Percentiles rank a stretch among this genome's conserved stretches.
phyloP scores from a whole-genome alignment of 2,797 vertebrate genomes.

The Centroberyx gerrardi region DNA sequence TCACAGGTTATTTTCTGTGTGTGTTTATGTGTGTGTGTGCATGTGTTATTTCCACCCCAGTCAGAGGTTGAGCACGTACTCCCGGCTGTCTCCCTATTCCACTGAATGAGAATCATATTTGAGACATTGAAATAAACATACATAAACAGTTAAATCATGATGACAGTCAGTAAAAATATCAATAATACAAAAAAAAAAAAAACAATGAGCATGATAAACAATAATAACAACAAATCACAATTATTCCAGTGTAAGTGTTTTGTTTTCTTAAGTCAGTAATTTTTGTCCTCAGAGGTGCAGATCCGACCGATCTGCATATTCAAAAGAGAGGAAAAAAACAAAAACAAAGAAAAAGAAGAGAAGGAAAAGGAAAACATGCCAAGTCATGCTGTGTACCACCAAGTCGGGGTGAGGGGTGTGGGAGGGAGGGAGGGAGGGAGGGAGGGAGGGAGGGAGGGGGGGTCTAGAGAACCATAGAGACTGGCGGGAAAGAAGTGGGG shows the following conservation, averaged over 20 bases:
- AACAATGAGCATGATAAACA: slow-evolving; percentile 70
- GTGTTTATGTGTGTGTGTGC: slow-evolving; percentile 9
- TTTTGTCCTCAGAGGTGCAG: slow-evolving; percentile 76
- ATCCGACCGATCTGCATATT: slow-evolving; percentile 68
- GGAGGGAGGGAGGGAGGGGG: not conserved
- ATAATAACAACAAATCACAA: slow-evolving; percentile 79
- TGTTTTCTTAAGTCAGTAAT: slow-evolving; percentile 79
- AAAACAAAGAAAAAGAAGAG: slow-evolving; percentile 3
- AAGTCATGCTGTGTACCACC: slow-evolving; percentile 72
- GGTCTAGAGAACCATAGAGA: not conserved
- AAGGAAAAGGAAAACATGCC: slow-evolving; percentile 66
- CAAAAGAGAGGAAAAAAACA: slow-evolving; percentile 39
- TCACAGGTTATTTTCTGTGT: slow-evolving; percentile 65
- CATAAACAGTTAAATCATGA: slow-evolving; percentile 75
- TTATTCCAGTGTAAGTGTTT: slow-evolving; percentile 89
- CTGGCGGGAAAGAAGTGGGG: not conserved
- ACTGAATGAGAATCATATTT: slow-evolving; percentile 67
- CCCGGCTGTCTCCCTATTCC: slow-evolving; percentile 57
- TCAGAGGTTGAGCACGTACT: slow-evolving; percentile 45
- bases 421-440: not conserved
- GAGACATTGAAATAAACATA: slow-evolving; percentile 71
- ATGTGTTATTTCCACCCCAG: slow-evolving; percentile 56
- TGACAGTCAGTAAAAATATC: slow-evolving; percentile 77
- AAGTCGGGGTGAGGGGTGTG: slow-evolving; percentile 13
- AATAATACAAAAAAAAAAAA: slow-evolving; percentile 72